These are phyloP conservation scores for Bucorvus abyssinicus DNA, from an alignment of 2,797 vertebrate species.

Conservation along the genomic window DNA sequence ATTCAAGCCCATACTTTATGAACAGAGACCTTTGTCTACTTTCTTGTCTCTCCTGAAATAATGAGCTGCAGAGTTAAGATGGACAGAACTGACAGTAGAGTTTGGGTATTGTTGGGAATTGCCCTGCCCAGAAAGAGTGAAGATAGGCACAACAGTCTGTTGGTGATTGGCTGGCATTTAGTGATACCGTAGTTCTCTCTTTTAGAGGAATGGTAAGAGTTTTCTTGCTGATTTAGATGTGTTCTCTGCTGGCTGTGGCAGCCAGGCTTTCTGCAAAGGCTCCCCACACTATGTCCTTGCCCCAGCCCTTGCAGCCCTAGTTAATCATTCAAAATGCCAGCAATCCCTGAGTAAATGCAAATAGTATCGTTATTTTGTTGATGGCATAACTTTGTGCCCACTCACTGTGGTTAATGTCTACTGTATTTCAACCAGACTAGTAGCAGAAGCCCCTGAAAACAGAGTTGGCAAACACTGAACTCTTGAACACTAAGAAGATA, in stretches of 20 bases:
- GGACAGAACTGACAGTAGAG: background rate
- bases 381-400: background rate
- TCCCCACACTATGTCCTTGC: background rate
- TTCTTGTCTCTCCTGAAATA: background rate
- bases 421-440: background rate
- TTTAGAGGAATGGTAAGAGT: background rate
- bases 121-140: background rate
- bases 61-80: background rate
- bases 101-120: background rate
- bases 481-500: background rate
- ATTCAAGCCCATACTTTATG: background rate
- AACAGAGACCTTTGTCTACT: background rate
- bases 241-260: background rate
- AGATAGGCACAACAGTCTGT: background rate
- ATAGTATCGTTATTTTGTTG: constrained; percentile 21
- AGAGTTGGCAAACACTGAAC: background rate
- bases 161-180: background rate
- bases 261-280: background rate
- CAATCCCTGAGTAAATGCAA: background rate
- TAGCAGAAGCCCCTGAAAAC: background rate
- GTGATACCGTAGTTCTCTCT: background rate
- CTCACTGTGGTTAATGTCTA: background rate
- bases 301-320: background rate
- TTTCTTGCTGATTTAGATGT: background rate
- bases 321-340: constrained; percentile 33